Evolutionary conservation across 2,888 invertebrate genomes (phyloP).

Genomic region (Nephrotoma guestfalica): DNA sequence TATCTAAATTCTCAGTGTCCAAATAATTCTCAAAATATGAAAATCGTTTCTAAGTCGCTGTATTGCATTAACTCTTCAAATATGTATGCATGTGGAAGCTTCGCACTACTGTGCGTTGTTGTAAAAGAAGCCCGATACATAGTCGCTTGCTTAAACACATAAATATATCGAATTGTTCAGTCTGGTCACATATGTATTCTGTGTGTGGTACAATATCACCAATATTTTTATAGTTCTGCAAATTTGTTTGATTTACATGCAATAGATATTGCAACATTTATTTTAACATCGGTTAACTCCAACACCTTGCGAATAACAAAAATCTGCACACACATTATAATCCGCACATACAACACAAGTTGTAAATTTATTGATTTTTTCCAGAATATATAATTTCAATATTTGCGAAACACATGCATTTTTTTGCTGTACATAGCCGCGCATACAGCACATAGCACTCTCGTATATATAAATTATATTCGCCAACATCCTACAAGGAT

Average conservation of each 20-base stretch:
- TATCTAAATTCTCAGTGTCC: no score
- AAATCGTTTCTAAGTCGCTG: no score
- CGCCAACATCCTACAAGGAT: no score
- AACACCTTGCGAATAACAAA: background rate
- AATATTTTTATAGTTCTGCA: background rate
- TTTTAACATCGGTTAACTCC: background rate
- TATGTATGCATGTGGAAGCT: no score
- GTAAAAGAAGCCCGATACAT: no score
- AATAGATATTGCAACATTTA: background rate
- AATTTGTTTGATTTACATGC: background rate
- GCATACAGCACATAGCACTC: background rate
- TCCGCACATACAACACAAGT: background rate
- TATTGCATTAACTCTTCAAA: no score
- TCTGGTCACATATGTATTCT: background rate
- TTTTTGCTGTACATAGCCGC: background rate
- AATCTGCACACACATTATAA: background rate
- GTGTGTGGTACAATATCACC: background rate
- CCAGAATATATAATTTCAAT: background rate
- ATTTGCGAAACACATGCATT: background rate
- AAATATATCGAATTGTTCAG: background rate
- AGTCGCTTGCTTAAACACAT: no score
- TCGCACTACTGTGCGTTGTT: no score
- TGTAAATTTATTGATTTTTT: background rate
- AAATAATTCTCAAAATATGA: no score
- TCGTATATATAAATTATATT: background rate